These are phyloP conservation scores for Lophotis ruficrista DNA, from an alignment of 2,113 vertebrate species.

Conservation along the genomic window DNA sequence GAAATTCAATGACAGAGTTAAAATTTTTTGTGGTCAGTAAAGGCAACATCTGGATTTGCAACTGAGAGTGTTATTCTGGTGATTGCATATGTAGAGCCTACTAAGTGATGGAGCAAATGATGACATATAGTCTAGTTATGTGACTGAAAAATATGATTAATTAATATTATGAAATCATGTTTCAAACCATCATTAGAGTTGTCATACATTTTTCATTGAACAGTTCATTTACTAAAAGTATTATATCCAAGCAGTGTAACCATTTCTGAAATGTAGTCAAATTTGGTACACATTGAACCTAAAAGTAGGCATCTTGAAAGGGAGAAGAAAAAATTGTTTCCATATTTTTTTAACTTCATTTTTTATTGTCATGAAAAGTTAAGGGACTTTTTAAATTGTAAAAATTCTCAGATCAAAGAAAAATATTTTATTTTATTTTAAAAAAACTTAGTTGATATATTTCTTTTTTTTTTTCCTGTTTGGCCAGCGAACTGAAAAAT, in stretches of 20 bases:
- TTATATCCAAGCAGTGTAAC: neutral
- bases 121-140: neutral
- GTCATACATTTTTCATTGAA: neutral
- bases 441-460: neutral
- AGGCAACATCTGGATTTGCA: neutral
- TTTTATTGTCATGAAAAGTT: neutral
- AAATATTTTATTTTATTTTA: neutral
- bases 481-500: slow-evolving; percentile 42
- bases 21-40: neutral
- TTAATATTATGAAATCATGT: neutral
- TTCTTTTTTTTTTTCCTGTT: neutral
- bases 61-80: neutral
- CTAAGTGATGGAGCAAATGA: neutral
- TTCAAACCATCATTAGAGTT: neutral
- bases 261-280: neutral
- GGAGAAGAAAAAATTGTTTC: neutral
- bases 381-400: neutral
- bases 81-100: neutral
- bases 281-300: neutral
- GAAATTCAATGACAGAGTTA: neutral
- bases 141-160: neutral
- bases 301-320: neutral
- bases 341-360: neutral
- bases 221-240: neutral
- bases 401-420: neutral